Percentiles rank a stretch among this genome's conserved stretches.
phyloP scores from a whole-genome alignment of 1,140 invertebrate genomes.

The Arctopsyche grandis region DNA sequence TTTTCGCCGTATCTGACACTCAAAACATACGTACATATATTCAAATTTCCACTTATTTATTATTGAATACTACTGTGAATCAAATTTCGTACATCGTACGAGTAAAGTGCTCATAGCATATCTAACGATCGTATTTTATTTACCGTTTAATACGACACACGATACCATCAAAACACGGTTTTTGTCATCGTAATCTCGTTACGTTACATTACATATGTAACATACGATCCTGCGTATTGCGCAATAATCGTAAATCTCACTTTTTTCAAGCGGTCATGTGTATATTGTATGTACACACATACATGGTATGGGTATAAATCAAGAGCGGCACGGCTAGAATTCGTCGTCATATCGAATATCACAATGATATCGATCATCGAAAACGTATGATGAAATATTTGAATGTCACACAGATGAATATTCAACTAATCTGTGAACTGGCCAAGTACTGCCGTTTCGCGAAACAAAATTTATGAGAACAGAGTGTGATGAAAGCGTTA shows the following conservation, averaged over 20 bases:
- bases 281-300: too few relatives aligned
- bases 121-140: background rate
- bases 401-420: too few relatives aligned
- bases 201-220: constrained; percentile 9
- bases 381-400: too few relatives aligned
- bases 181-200: constrained; percentile 25
- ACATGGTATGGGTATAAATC: constrained; percentile 23
- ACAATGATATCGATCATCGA: too few relatives aligned
- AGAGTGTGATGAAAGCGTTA: too few relatives aligned
- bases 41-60: too few relatives aligned
- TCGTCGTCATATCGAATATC: constrained; percentile 14
- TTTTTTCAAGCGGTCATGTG: background rate
- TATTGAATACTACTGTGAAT: too few relatives aligned
- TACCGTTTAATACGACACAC: background rate
- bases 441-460: too few relatives aligned
- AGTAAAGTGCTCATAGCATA: background rate
- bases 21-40: too few relatives aligned
- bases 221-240: background rate
- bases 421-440: too few relatives aligned
- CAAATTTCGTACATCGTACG: background rate
- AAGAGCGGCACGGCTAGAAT: background rate
- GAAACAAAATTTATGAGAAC: too few relatives aligned
- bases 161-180: background rate
- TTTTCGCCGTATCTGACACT: too few relatives aligned
- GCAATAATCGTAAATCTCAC: constrained; percentile 22